Evolutionary conservation across 2,888 invertebrate genomes (phyloP), one percentile per base, ranked within the genome.

Genomic region (Phrixothrix hirtus): DNA sequence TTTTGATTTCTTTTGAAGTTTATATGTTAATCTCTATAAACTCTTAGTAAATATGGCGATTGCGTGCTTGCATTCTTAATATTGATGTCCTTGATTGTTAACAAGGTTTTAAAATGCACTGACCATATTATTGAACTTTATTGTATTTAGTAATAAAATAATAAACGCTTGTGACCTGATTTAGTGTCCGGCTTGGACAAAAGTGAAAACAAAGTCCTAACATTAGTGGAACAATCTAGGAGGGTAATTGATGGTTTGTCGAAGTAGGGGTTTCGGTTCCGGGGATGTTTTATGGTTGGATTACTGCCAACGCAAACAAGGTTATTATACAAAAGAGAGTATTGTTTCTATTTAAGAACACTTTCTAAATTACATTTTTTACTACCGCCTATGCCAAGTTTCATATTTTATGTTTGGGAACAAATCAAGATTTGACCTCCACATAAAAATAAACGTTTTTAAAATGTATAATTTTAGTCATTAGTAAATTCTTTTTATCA

Each of bases 121-220:
- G n/a, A n/a, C n/a, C n/a, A n/a, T n/a, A n/a, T n/a, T n/a, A n/a
- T n/a, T n/a, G n/a, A n/a, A n/a, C n/a, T n/a, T n/a, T n/a, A n/a
- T n/a, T n/a, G n/a, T n/a, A n/a, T n/a, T n/a, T n/a, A n/a, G n/a
- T n/a, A n/a, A n/a, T n/a, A 21, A 21, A 21, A 21, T 21, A 7
- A 21, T 30, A 29, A 41, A 15, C 29, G 17, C 14, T 16, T 16
- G 21, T 21, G 21, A 5, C 7, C 7, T 21, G 7, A 21, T 21
- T 21, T 21, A 21, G 21, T 14, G 34, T 32, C 12, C 26, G n/a
- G 21, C 26, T 38, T 15, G 32, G 35, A 49, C 41, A 41, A 50
- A 50, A 50, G 50, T 44, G 50, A 25, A 45, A 45, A 45, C 37
- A 43, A 43, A 44, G 37, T 26, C 27, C 30, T 21, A 50, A 50